Percentiles rank a stretch among this genome's conserved stretches.
These are phyloP conservation scores for Lutjanus erythropterus DNA, from an alignment of 2,113 vertebrate species.

Conservation along the genomic window DNA sequence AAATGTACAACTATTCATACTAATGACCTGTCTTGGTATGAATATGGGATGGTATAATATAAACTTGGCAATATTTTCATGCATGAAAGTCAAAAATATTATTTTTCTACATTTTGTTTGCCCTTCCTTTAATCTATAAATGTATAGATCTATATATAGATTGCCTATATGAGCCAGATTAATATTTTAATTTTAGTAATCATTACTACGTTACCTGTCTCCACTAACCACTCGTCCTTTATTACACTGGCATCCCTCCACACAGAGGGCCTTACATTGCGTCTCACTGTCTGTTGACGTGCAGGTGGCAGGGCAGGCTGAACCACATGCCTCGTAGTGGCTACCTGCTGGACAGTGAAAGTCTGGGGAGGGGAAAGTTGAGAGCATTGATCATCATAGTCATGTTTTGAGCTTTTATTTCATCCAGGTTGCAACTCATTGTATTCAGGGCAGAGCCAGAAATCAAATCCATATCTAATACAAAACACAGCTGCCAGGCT, in stretches of 20 bases:
- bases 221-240: conserved; percentile 29
- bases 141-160: no score
- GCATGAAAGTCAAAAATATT: no score
- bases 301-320: conserved; percentile 40
- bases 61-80: neutral
- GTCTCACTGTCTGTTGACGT: neutral
- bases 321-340: conserved; percentile 44
- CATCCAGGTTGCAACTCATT: no score
- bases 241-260: conserved; percentile 47
- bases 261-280: conserved; percentile 19
- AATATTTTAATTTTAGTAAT: neutral
- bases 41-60: neutral
- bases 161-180: no score
- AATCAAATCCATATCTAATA: no score
- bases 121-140: no score
- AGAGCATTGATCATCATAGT: no score
- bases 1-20: no score
- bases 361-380: conserved; percentile 4
- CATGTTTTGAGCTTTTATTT: no score
- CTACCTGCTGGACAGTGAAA: conserved; percentile 17
- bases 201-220: conserved; percentile 29
- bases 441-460: no score
- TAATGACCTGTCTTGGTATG: neutral
- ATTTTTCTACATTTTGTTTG: no score
- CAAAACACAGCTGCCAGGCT: no score